Conservation (phyloP, 1,140 invertebrate species). For the Orius insidiosus region DNA sequence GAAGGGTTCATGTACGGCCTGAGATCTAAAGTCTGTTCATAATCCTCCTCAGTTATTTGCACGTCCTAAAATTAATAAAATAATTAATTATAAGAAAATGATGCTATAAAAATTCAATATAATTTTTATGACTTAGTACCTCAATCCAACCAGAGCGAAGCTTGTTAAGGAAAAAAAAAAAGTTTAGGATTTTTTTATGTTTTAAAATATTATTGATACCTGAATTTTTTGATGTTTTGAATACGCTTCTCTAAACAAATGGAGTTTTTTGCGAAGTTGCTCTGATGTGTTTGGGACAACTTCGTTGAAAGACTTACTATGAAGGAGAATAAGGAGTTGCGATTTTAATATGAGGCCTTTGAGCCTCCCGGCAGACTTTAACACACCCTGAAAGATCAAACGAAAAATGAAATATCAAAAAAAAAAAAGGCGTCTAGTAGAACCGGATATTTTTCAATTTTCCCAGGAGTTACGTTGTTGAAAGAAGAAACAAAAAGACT, state of each 20-base stretch:
- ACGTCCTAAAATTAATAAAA: slow-evolving; percentile 23
- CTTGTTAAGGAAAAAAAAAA: slow-evolving; percentile 15
- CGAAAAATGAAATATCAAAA: background rate
- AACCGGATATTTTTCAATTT: no score
- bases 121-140: no score
- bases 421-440: no score
- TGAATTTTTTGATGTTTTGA: slow-evolving; percentile 52
- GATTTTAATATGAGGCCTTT: slow-evolving; percentile 76
- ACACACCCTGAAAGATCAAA: slow-evolving; percentile 18
- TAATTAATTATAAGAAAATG: no score
- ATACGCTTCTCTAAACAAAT: slow-evolving; percentile 79
- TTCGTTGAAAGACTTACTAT: slow-evolving; percentile 77
- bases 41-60: slow-evolving; percentile 46
- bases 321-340: slow-evolving; percentile 72
- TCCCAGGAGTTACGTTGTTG: no score
- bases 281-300: slow-evolving; percentile 44
- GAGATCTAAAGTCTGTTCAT: slow-evolving; percentile 57
- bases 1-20: slow-evolving; percentile 86
- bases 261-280: slow-evolving; percentile 39
- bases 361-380: slow-evolving; percentile 53
- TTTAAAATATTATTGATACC: slow-evolving; percentile 11
- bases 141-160: slow-evolving; percentile 20
- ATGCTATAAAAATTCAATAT: no score
- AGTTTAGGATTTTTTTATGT: background rate
- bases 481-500: no score